A percentile compares a stretch with the other conserved stretches of the same genome.
Evolutionary conservation across 2,797 vertebrate genomes (phyloP).

Genomic region (Crenichthys baileyi): DNA sequence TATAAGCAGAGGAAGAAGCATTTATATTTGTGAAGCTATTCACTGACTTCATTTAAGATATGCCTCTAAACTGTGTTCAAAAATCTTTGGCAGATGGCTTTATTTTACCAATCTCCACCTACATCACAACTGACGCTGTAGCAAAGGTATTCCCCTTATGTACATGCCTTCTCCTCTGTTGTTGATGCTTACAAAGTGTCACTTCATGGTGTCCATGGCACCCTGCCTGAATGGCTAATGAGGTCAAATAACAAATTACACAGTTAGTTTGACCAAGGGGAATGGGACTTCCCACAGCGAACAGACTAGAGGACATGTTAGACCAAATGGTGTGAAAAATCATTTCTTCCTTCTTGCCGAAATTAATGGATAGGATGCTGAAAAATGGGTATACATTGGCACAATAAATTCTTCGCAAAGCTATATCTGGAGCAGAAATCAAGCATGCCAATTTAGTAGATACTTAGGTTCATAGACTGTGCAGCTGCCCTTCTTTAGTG

Average conservation of each 20-base stretch:
- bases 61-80: too few relatives aligned
- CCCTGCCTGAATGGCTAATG: constrained; percentile 71
- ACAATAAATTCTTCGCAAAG: constrained; percentile 4
- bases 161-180: constrained; percentile 30
- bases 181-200: constrained; percentile 55
- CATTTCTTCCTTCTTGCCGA: constrained; percentile 27
- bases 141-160: background rate
- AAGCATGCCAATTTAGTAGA: constrained; percentile 31
- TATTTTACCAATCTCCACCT: background rate
- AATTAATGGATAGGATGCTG: constrained; percentile 25
- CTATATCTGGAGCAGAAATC: constrained; percentile 33
- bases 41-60: background rate
- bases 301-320: constrained; percentile 56
- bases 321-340: constrained; percentile 51
- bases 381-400: constrained; percentile 22
- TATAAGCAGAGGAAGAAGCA: too few relatives aligned
- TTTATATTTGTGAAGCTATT: background rate
- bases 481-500: constrained; percentile 58
- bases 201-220: constrained; percentile 49
- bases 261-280: constrained; percentile 69
- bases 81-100: background rate
- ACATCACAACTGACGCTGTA: background rate
- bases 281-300: constrained; percentile 43
- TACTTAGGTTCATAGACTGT: constrained; percentile 61
- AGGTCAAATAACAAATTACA: constrained; percentile 78